These are phyloP conservation scores for Ectemnius continuus DNA, from an alignment of 2,888 invertebrate species.

Conservation along the genomic window DNA sequence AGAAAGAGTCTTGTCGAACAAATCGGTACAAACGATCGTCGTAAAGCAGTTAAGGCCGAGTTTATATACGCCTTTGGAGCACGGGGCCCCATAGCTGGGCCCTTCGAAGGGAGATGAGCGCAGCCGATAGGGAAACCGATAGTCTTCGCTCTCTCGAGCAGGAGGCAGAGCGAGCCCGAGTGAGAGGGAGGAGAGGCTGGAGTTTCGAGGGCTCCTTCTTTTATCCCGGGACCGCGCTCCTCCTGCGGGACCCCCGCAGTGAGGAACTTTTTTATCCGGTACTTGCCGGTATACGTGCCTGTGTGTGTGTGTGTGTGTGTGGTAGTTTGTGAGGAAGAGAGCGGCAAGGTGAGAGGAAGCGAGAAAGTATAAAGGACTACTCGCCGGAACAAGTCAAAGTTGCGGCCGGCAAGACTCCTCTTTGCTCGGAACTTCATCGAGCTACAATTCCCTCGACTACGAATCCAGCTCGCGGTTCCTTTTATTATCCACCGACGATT, in stretches of 20 bases:
- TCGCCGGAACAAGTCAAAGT: slow-evolving; percentile 40
- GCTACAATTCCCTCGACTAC: no score
- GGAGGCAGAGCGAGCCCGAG: neutral
- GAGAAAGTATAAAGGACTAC: no score
- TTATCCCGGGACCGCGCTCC: slow-evolving; percentile 55
- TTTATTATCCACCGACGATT: slow-evolving; percentile 33
- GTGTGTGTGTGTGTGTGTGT: no score
- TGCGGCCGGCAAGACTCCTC: slow-evolving; percentile 31
- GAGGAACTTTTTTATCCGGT: slow-evolving; percentile 58
- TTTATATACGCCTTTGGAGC: slow-evolving; percentile 69
- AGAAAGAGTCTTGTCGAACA: slow-evolving; percentile 74
- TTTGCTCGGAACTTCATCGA: no score
- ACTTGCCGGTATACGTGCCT: neutral
- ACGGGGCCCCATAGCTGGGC: slow-evolving; percentile 53
- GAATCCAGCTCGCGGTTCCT: neutral
- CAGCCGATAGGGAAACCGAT: slow-evolving; percentile 74
- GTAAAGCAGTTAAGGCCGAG: slow-evolving; percentile 76
- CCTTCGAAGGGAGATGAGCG: slow-evolving; percentile 69
- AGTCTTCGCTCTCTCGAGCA: slow-evolving; percentile 55
- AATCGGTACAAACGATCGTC: slow-evolving; percentile 78
- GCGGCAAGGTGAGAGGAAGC: slow-evolving; percentile 27
- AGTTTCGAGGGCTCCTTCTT: slow-evolving; percentile 55
- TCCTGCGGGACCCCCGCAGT: slow-evolving; percentile 67
- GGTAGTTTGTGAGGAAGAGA: neutral
- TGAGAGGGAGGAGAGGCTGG: slow-evolving; percentile 43